A percentile compares a stretch with the other conserved stretches of the same genome.
phyloP scores from a whole-genome alignment of 2,797 vertebrate species.

The Malacoraja senta region DNA sequence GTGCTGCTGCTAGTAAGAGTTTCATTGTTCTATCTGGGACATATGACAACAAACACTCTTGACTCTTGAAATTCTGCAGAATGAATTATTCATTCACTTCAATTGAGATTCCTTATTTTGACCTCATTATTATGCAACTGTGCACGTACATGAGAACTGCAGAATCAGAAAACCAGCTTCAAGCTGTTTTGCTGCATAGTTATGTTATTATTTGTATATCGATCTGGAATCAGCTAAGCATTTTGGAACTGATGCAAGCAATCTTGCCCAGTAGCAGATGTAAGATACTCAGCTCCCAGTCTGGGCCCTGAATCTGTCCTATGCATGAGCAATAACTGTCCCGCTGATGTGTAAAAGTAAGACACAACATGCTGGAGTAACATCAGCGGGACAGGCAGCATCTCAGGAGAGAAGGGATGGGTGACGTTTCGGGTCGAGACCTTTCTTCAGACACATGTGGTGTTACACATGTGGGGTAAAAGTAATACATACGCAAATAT shows the following conservation, averaged over 20 bases:
- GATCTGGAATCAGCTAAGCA: neutral
- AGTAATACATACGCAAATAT: neutral
- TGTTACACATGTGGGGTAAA: neutral
- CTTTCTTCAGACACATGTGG: too few relatives aligned
- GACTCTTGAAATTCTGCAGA: neutral
- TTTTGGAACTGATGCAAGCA: neutral
- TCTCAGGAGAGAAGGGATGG: too few relatives aligned
- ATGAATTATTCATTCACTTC: neutral
- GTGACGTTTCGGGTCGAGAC: too few relatives aligned
- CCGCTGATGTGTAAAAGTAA: neutral
- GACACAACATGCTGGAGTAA: neutral
- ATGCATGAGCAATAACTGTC: neutral
- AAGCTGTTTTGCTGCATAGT: neutral
- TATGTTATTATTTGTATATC: neutral
- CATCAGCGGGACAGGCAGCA: too few relatives aligned
- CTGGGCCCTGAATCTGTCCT: neutral
- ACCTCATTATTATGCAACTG: neutral
- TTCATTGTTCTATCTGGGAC: too few relatives aligned
- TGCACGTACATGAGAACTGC: neutral
- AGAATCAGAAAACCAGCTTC: neutral
- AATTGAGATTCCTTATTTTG: conserved; percentile 3
- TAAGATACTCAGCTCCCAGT: neutral
- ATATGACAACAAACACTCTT: too few relatives aligned
- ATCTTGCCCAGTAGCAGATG: neutral
- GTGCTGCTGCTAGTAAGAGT: too few relatives aligned